phyloP scores from a whole-genome alignment of 2,888 invertebrate genomes.

The Drosophila diplacantha region DNA sequence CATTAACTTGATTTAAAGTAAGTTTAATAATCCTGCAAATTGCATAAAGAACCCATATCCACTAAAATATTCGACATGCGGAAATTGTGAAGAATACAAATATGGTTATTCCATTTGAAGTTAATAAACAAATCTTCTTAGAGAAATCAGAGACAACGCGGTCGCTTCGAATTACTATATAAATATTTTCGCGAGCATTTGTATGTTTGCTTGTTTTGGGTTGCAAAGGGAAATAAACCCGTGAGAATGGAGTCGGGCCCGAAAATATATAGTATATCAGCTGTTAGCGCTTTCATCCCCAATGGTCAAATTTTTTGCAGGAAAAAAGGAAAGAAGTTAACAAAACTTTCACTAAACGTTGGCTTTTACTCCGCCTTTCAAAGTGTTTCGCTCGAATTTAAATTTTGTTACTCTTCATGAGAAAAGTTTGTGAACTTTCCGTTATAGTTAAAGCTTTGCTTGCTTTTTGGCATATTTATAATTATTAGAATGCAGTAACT shows the following conservation, averaged over 20 bases:
- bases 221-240: conserved; percentile 23
- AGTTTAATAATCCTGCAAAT: background rate
- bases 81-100: conserved; percentile 9
- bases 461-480: background rate
- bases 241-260: conserved; percentile 20
- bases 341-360: conserved; percentile 20
- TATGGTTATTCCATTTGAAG: conserved; percentile 26
- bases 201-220: conserved; percentile 25
- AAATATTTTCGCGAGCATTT: conserved; percentile 32
- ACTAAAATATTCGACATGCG: background rate
- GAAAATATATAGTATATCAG: conserved; percentile 21
- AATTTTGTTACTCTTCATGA: conserved; percentile 13
- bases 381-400: conserved; percentile 8
- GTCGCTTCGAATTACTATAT: conserved; percentile 24
- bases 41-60: background rate
- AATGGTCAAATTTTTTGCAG: conserved; percentile 3
- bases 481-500: background rate
- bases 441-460: background rate
- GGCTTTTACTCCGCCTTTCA: conserved; percentile 15
- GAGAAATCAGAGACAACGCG: conserved; percentile 14
- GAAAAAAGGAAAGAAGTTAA: conserved; percentile 13
- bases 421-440: conserved; percentile 18
- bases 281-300: conserved; percentile 28
- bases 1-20: conserved; percentile 9
- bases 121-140: conserved; percentile 31